These are phyloP conservation scores for Xiphophorus maculatus DNA, from an alignment of 2,113 vertebrate genomes.

Conservation along the genomic window DNA sequence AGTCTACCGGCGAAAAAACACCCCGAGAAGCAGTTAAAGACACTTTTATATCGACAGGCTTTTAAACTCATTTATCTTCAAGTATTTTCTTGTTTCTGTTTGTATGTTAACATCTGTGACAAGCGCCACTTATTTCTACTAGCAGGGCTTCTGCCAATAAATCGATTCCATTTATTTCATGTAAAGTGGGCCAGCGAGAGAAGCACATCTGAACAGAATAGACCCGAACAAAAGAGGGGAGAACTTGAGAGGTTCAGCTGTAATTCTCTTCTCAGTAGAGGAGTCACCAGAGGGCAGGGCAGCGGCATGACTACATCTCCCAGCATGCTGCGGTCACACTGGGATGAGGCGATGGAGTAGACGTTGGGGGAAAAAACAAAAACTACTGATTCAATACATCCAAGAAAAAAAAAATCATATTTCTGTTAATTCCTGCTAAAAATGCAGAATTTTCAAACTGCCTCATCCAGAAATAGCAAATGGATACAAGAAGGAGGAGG, in stretches of 20 bases:
- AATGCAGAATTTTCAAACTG: neutral
- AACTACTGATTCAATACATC: neutral
- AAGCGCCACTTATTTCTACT: neutral
- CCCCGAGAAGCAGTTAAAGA: no score
- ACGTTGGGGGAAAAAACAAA: no score
- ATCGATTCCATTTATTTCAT: neutral
- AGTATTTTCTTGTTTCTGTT: no score
- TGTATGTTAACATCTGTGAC: neutral
- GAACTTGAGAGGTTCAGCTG: neutral
- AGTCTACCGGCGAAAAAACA: no score
- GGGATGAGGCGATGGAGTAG: neutral
- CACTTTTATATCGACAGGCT: no score
- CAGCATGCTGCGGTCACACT: neutral
- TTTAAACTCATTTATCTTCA: no score
- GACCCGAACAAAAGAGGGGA: neutral
- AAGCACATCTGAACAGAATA: neutral
- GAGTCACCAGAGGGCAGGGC: neutral
- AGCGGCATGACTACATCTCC: neutral
- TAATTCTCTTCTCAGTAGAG: neutral
- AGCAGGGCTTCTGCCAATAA: neutral
- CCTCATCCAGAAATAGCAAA: neutral
- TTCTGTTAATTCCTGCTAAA: neutral
- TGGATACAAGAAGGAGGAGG: neutral
- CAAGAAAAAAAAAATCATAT: neutral
- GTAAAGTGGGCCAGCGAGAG: neutral